Evolutionary conservation across 2,113 vertebrate species (phyloP), one percentile per base, ranked within the genome.

Genomic region (Lethenteron camtschaticum): DNA sequence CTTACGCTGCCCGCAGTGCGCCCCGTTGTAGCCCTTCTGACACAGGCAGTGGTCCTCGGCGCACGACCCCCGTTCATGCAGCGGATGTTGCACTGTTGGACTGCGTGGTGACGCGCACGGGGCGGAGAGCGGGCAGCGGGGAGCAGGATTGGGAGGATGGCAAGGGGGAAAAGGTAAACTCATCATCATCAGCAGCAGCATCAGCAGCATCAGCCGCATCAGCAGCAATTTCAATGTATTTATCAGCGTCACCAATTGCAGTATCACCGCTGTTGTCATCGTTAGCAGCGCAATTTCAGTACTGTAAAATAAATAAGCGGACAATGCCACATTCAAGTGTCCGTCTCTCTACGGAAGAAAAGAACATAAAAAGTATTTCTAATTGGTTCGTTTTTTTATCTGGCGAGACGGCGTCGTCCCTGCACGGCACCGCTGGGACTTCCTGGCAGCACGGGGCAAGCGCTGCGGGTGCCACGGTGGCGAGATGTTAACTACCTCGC

Each of bases 21-120:
- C 72, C 71, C 86, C 85, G 1, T 80, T 69, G 4, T 82, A 88
- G 56, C 85, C 84, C 70, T 87, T 84, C 75, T 79, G 84, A 75
- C 86, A 88, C 70, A 80, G 82, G 73, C 86, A 89, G 1, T 69
- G 80, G 71, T 86, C 79, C 0, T 79, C 80, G 0, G 68, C 55
- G 41, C 85, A 89, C 0, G 74, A 78, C n/a, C 85, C 0, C 84
- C 83, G 0, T 89, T 89, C 82, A 85, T 81, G 75, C 86, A 89
- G 63, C 82, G 81, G 71, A 81, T 71, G 1, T 74, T 83, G 77
- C 86, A 88, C 69, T 83, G 81, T 68, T 80, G 81, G n/a, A 76
- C 84, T 87, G 75, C 68, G 63, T n/a, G 63, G 8, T 9, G 9
- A 16, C 20, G 63, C 20, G 10, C n/a, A 20, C n/a, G 14, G 20